Conservation (phyloP, 2,797 vertebrate species). For the Sebastolobus altivelis region DNA sequence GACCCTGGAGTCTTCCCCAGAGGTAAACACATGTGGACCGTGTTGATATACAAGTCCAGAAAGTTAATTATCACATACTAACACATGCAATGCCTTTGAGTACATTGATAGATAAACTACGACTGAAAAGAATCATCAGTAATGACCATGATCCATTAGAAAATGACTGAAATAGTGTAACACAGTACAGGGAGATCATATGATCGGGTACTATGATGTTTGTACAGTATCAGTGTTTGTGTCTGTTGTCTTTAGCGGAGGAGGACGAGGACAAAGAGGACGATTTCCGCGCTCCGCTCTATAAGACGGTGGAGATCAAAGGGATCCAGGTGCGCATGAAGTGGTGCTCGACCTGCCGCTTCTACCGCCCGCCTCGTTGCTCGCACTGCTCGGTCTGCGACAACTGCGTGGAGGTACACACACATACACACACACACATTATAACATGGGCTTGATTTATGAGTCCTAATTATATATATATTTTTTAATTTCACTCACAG, state of each 20-base stretch:
- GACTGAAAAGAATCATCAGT: background rate
- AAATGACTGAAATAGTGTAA: background rate
- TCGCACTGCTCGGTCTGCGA: slow-evolving; percentile 99
- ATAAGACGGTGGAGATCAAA: slow-evolving; percentile 98
- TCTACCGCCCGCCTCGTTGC: slow-evolving; percentile 96
- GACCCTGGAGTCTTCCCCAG: slow-evolving; percentile 97
- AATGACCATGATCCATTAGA: background rate
- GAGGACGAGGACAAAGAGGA: slow-evolving; percentile 99
- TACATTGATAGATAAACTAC: background rate
- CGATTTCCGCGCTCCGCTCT: slow-evolving; percentile 96
- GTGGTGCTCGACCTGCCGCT: slow-evolving; percentile 98
- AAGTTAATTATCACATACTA: background rate
- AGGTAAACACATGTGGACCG: slow-evolving; percentile 82
- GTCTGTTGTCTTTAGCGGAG: slow-evolving; percentile 86
- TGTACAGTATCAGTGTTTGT: background rate
- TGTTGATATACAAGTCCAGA: background rate
- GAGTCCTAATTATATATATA: background rate
- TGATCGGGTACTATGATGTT: background rate
- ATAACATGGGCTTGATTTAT: background rate
- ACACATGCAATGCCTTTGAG: background rate
- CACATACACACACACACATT: slow-evolving; percentile 1
- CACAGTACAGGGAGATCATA: background rate
- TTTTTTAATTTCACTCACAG: background rate
- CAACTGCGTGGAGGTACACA: slow-evolving; percentile 96
- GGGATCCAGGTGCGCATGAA: slow-evolving; percentile 99